Base-by-base conservation (phyloP, 2,797 vertebrate genomes). In the Zenarchopterus dispar region DNA sequence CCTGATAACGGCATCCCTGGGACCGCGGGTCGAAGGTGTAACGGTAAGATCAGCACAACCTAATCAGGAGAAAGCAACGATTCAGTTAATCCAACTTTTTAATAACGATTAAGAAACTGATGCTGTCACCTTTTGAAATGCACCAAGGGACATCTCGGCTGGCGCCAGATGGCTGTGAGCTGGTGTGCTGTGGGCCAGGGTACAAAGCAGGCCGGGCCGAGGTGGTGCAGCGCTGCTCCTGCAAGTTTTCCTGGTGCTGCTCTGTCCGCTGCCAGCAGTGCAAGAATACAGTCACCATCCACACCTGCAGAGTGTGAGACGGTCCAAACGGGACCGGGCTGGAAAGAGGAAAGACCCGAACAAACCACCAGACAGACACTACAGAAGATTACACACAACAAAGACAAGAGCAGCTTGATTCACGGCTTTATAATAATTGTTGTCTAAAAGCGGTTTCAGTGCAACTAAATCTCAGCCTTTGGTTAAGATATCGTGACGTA, bases 241-340 rank as follows among this genome's bases (percentile, higher is more conserved):
- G 93, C 90, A 90, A 91, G 78, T 94, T 94, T 58, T 84, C 62
- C 77, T 94, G 94, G 93, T 94, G 94, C 86, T 95, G 94, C 84
- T 93, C 93, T 0, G 82, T 92, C 51, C 87, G 89, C 69, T 92
- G 94, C 80, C 83, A 93, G 80, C 94, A 94, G 87, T 93, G 94
- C 88, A 86, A 77, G 79, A 93, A 90, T 75, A 91, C 89, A 0
- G 83, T 92, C 73, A 93, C 94, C 52, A 82, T 92, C 76, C 94
- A 94, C 80, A 89, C 88, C 68, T 94, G 93, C 81, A 67, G 62
- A 84, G 90, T 94, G 71, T 94, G 63, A 90, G 46, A 51, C 31
- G 10, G 33, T 53, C 41, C 19, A 8, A 6, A 55, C 22, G 44
- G 22, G 56, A 52, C 47, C 59, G 24, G 48, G 70, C 45, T 15